phyloP scores from a whole-genome alignment of 2,797 vertebrate species.

The Channa striata region DNA sequence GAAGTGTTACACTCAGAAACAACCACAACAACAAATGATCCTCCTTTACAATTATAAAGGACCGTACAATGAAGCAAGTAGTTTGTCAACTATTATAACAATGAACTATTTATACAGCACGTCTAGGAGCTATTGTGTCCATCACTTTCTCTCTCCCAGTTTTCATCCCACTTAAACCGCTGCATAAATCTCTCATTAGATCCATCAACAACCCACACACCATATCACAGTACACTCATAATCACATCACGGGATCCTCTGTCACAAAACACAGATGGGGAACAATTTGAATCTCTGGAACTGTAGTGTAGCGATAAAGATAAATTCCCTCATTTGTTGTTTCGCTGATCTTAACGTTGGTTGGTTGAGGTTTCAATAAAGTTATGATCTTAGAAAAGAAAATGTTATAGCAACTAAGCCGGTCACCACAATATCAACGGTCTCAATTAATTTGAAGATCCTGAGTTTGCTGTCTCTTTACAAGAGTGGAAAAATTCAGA shows the following conservation, averaged over 20 bases:
- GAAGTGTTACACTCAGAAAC: constrained; percentile 19
- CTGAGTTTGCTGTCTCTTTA: not conserved
- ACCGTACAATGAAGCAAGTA: not conserved
- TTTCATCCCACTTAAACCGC: constrained; percentile 27
- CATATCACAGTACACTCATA: constrained; percentile 23
- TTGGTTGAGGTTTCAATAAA: not conserved
- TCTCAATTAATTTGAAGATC: not conserved
- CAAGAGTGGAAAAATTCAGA: constrained; percentile 17
- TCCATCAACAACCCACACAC: constrained; percentile 32
- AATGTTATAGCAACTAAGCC: not conserved
- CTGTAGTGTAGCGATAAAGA: not conserved
- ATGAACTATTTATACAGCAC: not conserved
- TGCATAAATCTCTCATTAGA: constrained; percentile 25
- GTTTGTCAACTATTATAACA: constrained; percentile 12
- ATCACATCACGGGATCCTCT: constrained; percentile 15
- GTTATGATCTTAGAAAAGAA: not conserved
- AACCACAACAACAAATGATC: constrained; percentile 22
- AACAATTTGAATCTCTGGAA: constrained; percentile 19
- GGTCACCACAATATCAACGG: not conserved
- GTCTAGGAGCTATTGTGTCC: constrained; percentile 34
- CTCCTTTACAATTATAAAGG: constrained; percentile 10
- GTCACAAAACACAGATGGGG: constrained; percentile 21
- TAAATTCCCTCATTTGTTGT: not conserved
- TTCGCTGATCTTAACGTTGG: not conserved
- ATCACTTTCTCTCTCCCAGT: constrained; percentile 14